Conservation (phyloP, 2,113 vertebrate species). For the Nibea coibor region DNA sequence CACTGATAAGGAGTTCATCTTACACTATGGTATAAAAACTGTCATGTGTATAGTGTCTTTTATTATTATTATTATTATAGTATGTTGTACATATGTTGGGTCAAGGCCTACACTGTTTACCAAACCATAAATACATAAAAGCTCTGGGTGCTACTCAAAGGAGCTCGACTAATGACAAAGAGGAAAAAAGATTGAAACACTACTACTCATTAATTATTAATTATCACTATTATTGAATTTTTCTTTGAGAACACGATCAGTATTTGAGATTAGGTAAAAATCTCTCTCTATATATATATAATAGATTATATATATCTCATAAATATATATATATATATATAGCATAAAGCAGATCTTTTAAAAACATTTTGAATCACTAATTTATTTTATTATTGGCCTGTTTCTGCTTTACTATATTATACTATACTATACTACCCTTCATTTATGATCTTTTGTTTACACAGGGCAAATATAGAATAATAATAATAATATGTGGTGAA, state of each 20-base stretch:
- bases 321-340: too few relatives aligned
- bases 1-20: not conserved
- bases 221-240: not conserved
- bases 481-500: not conserved
- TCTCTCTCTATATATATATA: too few relatives aligned
- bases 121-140: not conserved
- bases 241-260: not conserved
- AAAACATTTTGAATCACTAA: not conserved
- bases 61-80: not conserved
- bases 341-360: not conserved
- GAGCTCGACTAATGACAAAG: not conserved
- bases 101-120: not conserved
- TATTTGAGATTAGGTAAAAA: not conserved
- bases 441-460: not conserved
- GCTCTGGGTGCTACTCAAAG: not conserved
- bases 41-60: too few relatives aligned
- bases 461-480: not conserved
- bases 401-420: not conserved
- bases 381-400: not conserved
- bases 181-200: not conserved
- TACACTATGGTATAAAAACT: not conserved
- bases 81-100: not conserved
- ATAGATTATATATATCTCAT: too few relatives aligned
- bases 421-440: not conserved
- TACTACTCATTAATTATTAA: not conserved